Base-by-base conservation (phyloP, 2,113 vertebrate genomes). In the Odobenus rosmarus region DNA sequence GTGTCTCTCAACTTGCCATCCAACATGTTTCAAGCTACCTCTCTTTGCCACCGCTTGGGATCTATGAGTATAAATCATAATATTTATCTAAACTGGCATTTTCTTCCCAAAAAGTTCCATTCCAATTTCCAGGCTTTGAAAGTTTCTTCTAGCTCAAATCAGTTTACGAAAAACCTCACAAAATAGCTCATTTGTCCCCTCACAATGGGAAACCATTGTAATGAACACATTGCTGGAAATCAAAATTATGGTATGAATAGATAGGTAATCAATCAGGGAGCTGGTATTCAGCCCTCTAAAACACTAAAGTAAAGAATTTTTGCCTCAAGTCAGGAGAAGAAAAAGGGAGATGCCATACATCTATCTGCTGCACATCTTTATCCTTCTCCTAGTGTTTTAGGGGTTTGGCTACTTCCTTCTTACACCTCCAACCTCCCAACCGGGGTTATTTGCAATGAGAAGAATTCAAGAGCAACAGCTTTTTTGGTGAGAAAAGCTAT, bases 101-200 rank as follows among this genome's bases (percentile, higher is more conserved):
- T 97, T 79, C 87, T 90, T 97, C 51, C 85, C 83, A 7, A 83
- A 64, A 95, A 76, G 18, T 77, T 85, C 87, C 89, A 79, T 64
- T 95, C 90, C 55, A 51, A 79, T 64, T 84, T 93, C 67, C 67
- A 93, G 33, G 28, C 49, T 93, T 97, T 79, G 62, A 90, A 96
- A 72, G 49, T 57, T 95, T 87, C 87, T 57, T 86, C 77, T 26
- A 83, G 86, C 86, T 96, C 76, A 95, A 85, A 77, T 89, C 82
- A 77, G 51, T 96, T 90, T 53, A 77, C 82, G 67, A 67, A 62
- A 93, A 95, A 76, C 24, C 57, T 57, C 55, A 80, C n/a, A 59
- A 64, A 62, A 74, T 10, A 79, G 74, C 46, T 93, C 16, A 53
- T 84, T 18, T 61, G 42, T 88, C 69, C 49, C 33, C 10, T 86